A percentile compares a stretch with the other conserved stretches of the same genome.
phyloP scores from a whole-genome alignment of 2,888 invertebrate species.

The Acanthosoma haemorrhoidale region DNA sequence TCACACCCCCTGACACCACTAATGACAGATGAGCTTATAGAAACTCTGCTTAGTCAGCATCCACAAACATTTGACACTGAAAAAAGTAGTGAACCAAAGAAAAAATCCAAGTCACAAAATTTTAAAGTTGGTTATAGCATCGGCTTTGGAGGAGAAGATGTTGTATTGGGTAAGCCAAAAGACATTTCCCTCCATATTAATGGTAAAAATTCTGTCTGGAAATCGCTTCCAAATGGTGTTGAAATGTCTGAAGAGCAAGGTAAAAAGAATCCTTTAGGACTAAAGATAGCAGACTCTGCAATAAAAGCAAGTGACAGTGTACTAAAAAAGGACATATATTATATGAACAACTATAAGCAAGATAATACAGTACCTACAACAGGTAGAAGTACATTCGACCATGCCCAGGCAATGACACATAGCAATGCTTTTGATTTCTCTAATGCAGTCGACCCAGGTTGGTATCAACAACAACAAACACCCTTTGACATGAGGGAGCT shows the following conservation, averaged over 20 bases:
- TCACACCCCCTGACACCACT: conserved; percentile 31
- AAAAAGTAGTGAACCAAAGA: conserved; percentile 25
- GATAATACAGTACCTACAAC: conserved; percentile 38
- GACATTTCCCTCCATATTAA: conserved; percentile 36
- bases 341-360: conserved; percentile 33
- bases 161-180: conserved; percentile 36
- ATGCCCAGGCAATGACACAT: conserved; percentile 48
- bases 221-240: conserved; percentile 44
- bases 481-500: conserved; percentile 26
- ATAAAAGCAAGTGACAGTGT: conserved; percentile 29
- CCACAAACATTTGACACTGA: conserved; percentile 37
- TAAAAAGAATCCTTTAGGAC: conserved; percentile 23
- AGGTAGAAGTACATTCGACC: conserved; percentile 46
- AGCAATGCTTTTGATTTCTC: conserved; percentile 51
- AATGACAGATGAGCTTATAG: conserved; percentile 36
- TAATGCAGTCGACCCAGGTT: conserved; percentile 44
- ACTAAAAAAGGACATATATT: conserved; percentile 36
- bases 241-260: conserved; percentile 43
- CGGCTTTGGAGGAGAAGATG: conserved; percentile 42
- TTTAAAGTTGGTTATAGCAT: conserved; percentile 46
- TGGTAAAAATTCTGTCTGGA: conserved; percentile 42
- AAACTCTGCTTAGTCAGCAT: conserved; percentile 36
- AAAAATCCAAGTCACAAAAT: conserved; percentile 35
- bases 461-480: conserved; percentile 11
- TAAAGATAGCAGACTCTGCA: conserved; percentile 21